These are phyloP conservation scores for Gobionotothen gibberifrons DNA, from an alignment of 2,797 vertebrate species.

Conservation along the genomic window DNA sequence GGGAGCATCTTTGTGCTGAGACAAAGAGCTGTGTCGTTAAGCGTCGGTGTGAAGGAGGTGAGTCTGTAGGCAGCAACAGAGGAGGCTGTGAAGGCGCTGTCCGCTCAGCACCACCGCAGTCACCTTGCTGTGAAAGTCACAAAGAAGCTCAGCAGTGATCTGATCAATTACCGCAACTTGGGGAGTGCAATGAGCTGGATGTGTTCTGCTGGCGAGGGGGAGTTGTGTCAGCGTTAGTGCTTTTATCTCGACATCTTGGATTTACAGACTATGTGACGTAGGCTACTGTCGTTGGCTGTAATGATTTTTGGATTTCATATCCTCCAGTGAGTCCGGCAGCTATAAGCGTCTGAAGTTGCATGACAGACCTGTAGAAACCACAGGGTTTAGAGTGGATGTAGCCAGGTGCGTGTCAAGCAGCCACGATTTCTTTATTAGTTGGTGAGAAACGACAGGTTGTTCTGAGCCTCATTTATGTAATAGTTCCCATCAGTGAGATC, in stretches of 20 bases:
- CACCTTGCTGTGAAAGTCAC: constrained; percentile 82
- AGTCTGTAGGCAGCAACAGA: constrained; percentile 71
- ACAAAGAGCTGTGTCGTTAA: constrained; percentile 68
- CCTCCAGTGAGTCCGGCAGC: constrained; percentile 50
- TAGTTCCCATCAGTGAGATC: constrained; percentile 20
- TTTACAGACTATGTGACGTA: constrained; percentile 71
- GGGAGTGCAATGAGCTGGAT: constrained; percentile 54
- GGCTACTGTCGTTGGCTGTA: constrained; percentile 72
- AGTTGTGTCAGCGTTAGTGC: constrained; percentile 18
- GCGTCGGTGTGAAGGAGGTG: constrained; percentile 73
- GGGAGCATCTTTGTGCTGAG: constrained; percentile 43
- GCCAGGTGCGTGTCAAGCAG: constrained; percentile 41
- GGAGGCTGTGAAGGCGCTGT: constrained; percentile 69
- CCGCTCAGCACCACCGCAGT: constrained; percentile 82
- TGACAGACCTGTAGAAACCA: constrained; percentile 32
- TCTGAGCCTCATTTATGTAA: constrained; percentile 38
- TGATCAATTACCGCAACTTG: constrained; percentile 47
- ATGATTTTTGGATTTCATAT: constrained; percentile 65
- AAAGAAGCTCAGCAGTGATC: constrained; percentile 49
- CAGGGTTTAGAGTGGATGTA: constrained; percentile 26
- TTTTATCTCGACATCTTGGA: constrained; percentile 71
- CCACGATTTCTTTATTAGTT: constrained; percentile 42
- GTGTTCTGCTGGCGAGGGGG: constrained; percentile 17
- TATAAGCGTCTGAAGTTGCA: constrained; percentile 33
- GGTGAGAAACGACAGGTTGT: constrained; percentile 63